These are phyloP conservation scores for Bergia puertoricense DNA, from an alignment of 92 coral and sea anemone genomes.

Conservation along the genomic window DNA sequence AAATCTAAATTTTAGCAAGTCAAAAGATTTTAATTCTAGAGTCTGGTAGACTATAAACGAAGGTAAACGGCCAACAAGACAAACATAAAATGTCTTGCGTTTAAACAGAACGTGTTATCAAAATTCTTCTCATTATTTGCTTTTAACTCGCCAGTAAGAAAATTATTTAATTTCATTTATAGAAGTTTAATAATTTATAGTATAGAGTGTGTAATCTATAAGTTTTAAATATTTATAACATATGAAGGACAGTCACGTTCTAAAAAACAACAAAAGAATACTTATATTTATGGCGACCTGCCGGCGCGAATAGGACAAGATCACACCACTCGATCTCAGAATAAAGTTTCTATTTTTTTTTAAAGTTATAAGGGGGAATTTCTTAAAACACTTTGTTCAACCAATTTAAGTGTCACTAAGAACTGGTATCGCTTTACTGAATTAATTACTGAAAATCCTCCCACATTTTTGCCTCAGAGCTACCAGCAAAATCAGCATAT, in stretches of 20 bases:
- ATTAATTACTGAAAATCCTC: background rate
- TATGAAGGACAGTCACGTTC: background rate
- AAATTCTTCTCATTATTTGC: background rate
- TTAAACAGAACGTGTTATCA: no score
- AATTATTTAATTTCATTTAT: no score
- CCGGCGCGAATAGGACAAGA: background rate
- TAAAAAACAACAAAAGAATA: background rate
- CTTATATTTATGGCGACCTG: background rate
- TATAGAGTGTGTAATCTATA: background rate
- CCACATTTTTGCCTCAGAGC: background rate
- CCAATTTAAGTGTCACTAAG: background rate
- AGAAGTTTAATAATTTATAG: conserved; percentile 6
- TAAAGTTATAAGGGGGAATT: no score
- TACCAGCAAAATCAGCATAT: background rate
- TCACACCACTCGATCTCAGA: background rate
- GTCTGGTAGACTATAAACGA: no score
- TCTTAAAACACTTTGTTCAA: background rate
- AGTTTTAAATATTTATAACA: background rate
- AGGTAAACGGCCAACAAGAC: no score
- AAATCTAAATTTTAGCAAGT: no score
- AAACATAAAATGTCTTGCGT: no score
- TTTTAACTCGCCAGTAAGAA: background rate
- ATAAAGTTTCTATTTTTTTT: no score
- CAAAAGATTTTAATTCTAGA: no score
- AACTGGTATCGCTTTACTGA: background rate